Base-by-base conservation (phyloP, 2,888 invertebrate species). In the Hirtodrosophila cameraria region DNA sequence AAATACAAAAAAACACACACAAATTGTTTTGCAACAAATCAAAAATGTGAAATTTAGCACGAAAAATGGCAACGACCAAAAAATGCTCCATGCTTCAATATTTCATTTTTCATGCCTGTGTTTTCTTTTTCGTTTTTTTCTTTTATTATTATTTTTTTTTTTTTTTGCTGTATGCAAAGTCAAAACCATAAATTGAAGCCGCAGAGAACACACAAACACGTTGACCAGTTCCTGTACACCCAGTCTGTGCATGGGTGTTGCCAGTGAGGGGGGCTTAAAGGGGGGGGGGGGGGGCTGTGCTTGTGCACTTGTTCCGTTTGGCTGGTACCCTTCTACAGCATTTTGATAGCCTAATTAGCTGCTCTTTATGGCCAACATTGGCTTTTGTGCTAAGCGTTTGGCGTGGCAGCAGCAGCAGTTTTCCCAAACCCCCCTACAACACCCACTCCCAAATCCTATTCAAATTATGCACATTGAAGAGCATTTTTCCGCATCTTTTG, bases 261-360 rank as follows among this genome's bases (percentile, higher is more conserved):
- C n/a, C n/a, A n/a, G n/a, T n/a, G n/a, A n/a, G 2, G 28, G 27
- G 23, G 3, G n/a, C n/a, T 6, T 23, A 13, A 4, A 11, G 31
- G 41, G 30, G 27, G 4, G 12, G 8, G 2, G 15, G 15, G 27
- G 41, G 8, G 13, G 8, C 2, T 3, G n/a, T n/a, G 9, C 18
- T 2, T 12, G 12, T 20, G 6, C 49, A 64, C 68, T 79, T 82
- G 79, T 79, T 82, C 74, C 71, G 65, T 64, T 76, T 54, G 58
- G 63, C 41, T 57, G 52, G 52, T 33, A 61, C 49, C 46, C 50
- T 39, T 23, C 33, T 25, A 35, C 25, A 27, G 84, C 80, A 81
- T 81, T 81, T 81, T 81, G 81, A 81, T 81, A 84, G 80, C 84
- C 80, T 81, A 81, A 81, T 81, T 81, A 81, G 80, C 78, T 70